These are phyloP conservation scores for Ichneumoninae sp. DNA, from an alignment of 2,888 invertebrate genomes.

Conservation along the genomic window DNA sequence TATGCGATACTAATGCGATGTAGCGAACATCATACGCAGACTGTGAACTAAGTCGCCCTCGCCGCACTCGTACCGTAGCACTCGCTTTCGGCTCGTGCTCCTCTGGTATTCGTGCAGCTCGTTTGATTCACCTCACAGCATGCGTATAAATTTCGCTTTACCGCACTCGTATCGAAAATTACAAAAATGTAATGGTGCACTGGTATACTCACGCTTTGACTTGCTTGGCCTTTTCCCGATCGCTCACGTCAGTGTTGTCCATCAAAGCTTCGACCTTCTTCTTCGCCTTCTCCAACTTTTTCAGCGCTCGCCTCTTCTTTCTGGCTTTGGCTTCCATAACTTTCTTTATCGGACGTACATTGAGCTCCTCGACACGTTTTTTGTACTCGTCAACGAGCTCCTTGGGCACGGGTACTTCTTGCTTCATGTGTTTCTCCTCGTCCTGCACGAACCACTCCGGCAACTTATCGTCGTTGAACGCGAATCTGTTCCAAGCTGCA, in stretches of 20 bases:
- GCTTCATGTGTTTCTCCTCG: constrained; percentile 95
- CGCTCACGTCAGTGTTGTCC: constrained; percentile 95
- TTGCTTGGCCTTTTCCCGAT: constrained; percentile 96
- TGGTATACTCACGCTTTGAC: constrained; percentile 90
- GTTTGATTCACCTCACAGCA: too few relatives aligned
- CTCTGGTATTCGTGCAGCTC: too few relatives aligned
- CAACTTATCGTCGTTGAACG: constrained; percentile 95
- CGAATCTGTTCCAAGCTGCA: constrained; percentile 96
- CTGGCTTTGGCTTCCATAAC: constrained; percentile 99
- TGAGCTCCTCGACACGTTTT: constrained; percentile 92
- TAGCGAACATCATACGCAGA: too few relatives aligned
- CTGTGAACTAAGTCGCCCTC: too few relatives aligned
- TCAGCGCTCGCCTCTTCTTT: constrained; percentile 95
- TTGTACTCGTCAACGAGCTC: constrained; percentile 94
- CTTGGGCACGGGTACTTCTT: constrained; percentile 93
- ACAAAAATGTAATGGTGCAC: not conserved
- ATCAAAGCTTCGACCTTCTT: constrained; percentile 98
- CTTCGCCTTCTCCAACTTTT: constrained; percentile 95
- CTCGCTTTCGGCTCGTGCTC: too few relatives aligned
- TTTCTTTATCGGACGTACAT: constrained; percentile 98
- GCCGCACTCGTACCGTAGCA: too few relatives aligned
- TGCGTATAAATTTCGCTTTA: too few relatives aligned
- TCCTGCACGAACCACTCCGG: constrained; percentile 99
- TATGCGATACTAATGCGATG: too few relatives aligned
- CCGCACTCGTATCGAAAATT: too few relatives aligned